Conservation (phyloP, 2,113 vertebrate genomes). For the Aythya baeri region DNA sequence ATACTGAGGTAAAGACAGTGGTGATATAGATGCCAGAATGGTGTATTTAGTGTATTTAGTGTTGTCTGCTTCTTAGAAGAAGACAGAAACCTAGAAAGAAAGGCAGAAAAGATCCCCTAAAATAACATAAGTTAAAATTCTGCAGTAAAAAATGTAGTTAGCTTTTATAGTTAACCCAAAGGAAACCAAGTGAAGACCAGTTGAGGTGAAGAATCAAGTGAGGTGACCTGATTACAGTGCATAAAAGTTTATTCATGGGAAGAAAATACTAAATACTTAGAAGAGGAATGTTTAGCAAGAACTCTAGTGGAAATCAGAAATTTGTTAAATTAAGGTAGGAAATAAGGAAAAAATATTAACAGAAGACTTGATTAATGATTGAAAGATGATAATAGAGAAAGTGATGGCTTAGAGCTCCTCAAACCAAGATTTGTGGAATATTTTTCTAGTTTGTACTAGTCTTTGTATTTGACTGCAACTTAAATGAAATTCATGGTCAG, state of each 20-base stretch:
- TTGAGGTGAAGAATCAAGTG: background rate
- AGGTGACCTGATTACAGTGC: background rate
- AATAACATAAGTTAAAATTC: background rate
- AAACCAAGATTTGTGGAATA: background rate
- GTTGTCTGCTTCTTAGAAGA: background rate
- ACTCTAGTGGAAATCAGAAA: background rate
- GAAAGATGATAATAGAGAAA: background rate
- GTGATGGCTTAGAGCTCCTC: background rate
- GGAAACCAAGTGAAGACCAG: background rate
- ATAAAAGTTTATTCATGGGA: background rate
- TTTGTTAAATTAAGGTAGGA: background rate
- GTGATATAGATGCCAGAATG: background rate
- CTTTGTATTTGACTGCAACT: background rate
- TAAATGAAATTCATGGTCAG: background rate
- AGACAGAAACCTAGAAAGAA: background rate
- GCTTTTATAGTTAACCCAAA: background rate
- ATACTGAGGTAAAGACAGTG: background rate
- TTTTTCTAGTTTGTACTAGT: background rate
- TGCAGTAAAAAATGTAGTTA: background rate
- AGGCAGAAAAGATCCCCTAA: background rate
- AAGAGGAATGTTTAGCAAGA: background rate
- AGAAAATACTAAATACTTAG: background rate
- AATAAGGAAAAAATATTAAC: background rate
- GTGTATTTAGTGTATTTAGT: background rate
- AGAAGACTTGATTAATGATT: accelerated